Evolutionary conservation across 2,797 vertebrate genomes (phyloP), one percentile per base, ranked within the genome.

Genomic region (Bradypodion ventrale): DNA sequence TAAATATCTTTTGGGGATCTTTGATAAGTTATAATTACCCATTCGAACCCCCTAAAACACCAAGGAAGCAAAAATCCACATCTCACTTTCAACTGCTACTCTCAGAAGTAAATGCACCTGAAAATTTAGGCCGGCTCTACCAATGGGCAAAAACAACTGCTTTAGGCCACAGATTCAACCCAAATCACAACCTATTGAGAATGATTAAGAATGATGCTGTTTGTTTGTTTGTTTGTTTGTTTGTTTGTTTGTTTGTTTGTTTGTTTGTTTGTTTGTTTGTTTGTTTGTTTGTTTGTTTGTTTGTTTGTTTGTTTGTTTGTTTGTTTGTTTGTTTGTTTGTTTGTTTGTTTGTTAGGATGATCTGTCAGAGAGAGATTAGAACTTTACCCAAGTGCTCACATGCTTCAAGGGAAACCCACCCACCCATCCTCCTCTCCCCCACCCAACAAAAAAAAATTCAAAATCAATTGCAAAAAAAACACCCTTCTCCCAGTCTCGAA

Each of bases 81-180:
- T 8, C 15, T 27, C 3, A n/a, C 5, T 23, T n/a, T 1, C 68
- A 23, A n/a, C 5, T 0, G n/a, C 3, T 3, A 15, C 70, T 2
- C 19, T 42, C 60, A 9, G 25, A 42, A 81, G 7, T 6, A 42
- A 19, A 56, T 7, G 1, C 7, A 2, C 27, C 21, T 56, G 32
- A 40, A 80, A 46, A 23, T 32, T 37, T 52, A 79, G 7, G 60
- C 60, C 4, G 15, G 27, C 59, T 37, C 76, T n/a, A 23, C 15
- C 21, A 2, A 15, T 5, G 60, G 63, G 27, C 59, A 4, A 25
- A 29, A n/a, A 25, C 5, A 63, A 21, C 40, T 19, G n/a, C 10
- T 21, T 78, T 8, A 68, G 65, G 27, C 16, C 40, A 5, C 4
- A 2, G 42, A 44, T 4, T 32, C 1, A 12, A 6, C 37, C 35